Evolutionary conservation across 2,888 invertebrate genomes (phyloP).

Genomic region (Apeira syringaria): DNA sequence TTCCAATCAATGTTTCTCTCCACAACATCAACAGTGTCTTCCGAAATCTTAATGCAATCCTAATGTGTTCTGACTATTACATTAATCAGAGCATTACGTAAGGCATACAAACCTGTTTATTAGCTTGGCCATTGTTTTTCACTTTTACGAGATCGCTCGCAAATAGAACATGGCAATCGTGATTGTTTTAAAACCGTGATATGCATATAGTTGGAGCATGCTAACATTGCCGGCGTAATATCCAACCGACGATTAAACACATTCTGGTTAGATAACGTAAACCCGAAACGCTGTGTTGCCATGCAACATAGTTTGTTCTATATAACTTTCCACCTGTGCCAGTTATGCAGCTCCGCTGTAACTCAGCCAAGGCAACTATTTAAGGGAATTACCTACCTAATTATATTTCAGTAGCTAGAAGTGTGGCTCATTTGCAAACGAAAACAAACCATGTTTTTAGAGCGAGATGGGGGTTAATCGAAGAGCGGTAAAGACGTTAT

Average conservation of each 20-base stretch:
- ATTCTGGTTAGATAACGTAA: constrained; percentile 11
- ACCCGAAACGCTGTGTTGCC: constrained; percentile 3
- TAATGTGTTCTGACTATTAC: constrained; percentile 9
- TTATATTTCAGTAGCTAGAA: neutral
- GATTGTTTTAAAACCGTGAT: constrained; percentile 15
- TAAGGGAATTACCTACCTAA: constrained; percentile 10
- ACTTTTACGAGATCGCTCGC: constrained; percentile 15
- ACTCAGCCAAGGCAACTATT: constrained; percentile 21
- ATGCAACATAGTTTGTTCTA: constrained; percentile 14
- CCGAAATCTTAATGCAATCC: constrained; percentile 2
- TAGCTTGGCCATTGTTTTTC: constrained; percentile 19
- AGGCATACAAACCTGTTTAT: constrained; percentile 13
- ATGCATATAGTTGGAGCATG: constrained; percentile 13
- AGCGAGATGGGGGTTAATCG: constrained; percentile 20
- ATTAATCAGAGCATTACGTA: constrained; percentile 20
- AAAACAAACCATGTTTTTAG: constrained; percentile 1
- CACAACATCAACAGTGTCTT: neutral
- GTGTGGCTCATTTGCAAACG: neutral
- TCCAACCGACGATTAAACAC: constrained; percentile 10
- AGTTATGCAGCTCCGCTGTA: constrained; percentile 20
- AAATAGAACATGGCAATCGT: constrained; percentile 18
- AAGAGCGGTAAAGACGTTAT: constrained; percentile 21
- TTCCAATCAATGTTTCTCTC: neutral
- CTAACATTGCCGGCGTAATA: constrained; percentile 3
- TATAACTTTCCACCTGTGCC: constrained; percentile 19